Evolutionary conservation across 2,888 invertebrate species (phyloP), one percentile per base, ranked within the genome.

Genomic region (Agrochola litura): DNA sequence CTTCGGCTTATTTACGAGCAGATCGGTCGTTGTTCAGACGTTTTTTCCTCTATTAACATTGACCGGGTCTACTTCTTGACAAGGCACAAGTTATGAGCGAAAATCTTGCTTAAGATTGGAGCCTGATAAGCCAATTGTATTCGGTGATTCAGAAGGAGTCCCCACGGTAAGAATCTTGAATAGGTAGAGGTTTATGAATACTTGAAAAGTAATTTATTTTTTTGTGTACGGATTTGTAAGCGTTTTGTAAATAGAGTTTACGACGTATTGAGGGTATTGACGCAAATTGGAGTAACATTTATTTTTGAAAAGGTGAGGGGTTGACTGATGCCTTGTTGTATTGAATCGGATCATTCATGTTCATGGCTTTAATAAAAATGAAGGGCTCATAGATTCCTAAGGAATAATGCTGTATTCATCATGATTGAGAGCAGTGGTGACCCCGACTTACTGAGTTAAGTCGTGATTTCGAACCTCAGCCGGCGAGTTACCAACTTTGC

Each of bases 1-100:
- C 82, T 86, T 85, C 63, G 85, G 77, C 82, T 89, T 92, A 90
- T 91, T 92, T 92, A 90, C 90, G 83, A 85, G 78, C 79, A 87
- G 87, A 67, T 77, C 86, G 78, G 82, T 76, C 86, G 82, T 85
- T 87, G 82, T 84, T 87, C 83, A 61, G 79, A 69, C 78, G 86
- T 89, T 90, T 91, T 52, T 90, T 89, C 92, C 90, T 91, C 89
- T 89, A 91, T 91, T 92, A 92, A 92, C 91, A 91, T 89, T 92
- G 90, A 89, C 90, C 88, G 88, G 86, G 84, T 86, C 85, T 87
- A 76, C 70, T 73, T 43, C 52, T 25, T 41, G 69, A n/a, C 46
- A 14, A 67, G 86, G 88, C 19, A 1, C 75, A 89, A 90, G 88
- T 77, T 37, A 79, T 41, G 46, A 80, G 82, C 76, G 76, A 73